These are phyloP conservation scores for Merops nubicus DNA, from an alignment of 2,113 vertebrate species.

Conservation along the genomic window DNA sequence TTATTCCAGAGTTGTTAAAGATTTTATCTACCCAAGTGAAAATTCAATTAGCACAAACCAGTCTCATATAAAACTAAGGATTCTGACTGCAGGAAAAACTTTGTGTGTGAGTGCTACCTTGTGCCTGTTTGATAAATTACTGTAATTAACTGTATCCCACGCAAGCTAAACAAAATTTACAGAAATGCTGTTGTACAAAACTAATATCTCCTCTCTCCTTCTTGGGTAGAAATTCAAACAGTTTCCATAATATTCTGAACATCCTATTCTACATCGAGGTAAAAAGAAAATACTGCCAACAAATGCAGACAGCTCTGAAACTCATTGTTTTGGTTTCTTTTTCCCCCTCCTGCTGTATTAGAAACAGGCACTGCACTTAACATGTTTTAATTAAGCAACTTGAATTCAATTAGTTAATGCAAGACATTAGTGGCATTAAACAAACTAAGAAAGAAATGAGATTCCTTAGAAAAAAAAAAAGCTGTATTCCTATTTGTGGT, in stretches of 20 bases:
- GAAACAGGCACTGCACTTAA: background rate
- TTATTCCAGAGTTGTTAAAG: slow-evolving; percentile 79
- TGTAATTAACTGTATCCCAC: slow-evolving; percentile 84
- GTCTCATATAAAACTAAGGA: slow-evolving; percentile 74
- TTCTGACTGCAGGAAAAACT: slow-evolving; percentile 76
- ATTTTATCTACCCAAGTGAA: slow-evolving; percentile 86
- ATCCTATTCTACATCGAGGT: background rate
- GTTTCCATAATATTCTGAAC: slow-evolving; percentile 30
- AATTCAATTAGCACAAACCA: slow-evolving; percentile 81
- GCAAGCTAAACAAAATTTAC: slow-evolving; percentile 81
- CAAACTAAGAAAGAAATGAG: slow-evolving; percentile 26
- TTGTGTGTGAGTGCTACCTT: slow-evolving; percentile 76
- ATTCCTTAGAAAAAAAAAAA: background rate
- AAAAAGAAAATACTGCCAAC: background rate
- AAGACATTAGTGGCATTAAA: slow-evolving; percentile 16
- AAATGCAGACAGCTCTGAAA: background rate
- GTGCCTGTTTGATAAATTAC: slow-evolving; percentile 85
- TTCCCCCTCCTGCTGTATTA: background rate
- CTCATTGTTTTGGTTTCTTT: background rate
- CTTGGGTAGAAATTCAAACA: slow-evolving; percentile 49
- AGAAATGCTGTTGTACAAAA: slow-evolving; percentile 71
- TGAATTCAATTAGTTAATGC: slow-evolving; percentile 71
- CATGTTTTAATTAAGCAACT: slow-evolving; percentile 69
- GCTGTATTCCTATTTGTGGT: background rate
- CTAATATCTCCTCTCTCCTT: slow-evolving; percentile 41